Conservation (phyloP, 2,888 invertebrate genomes). For the Conistra vaccinii region DNA sequence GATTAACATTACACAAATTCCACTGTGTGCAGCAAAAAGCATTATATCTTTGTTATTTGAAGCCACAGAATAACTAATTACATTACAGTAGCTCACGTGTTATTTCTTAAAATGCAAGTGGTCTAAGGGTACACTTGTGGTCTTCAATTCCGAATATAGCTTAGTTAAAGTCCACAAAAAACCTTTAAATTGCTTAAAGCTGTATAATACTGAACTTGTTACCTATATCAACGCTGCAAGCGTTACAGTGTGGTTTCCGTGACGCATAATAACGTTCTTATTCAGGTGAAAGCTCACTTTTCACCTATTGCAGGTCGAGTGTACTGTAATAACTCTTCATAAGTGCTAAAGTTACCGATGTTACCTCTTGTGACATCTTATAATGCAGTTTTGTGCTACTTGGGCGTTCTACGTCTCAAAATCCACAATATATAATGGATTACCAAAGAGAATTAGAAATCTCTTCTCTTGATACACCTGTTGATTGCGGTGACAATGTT, state of each 20-base stretch:
- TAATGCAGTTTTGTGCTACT: conserved; percentile 5
- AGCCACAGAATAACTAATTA: not conserved
- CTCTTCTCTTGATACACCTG: no score
- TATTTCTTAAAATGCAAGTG: not conserved
- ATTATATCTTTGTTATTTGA: not conserved
- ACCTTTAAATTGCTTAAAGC: not conserved
- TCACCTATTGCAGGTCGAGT: not conserved
- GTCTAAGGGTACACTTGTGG: conserved; percentile 1
- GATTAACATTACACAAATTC: conserved; percentile 2
- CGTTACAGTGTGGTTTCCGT: not conserved
- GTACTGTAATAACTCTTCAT: conserved; percentile 7
- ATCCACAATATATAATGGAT: no score
- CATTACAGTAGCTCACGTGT: not conserved
- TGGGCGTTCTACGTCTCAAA: no score
- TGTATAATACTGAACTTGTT: not conserved
- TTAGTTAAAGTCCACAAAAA: not conserved
- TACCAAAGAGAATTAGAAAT: no score
- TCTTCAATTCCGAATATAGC: not conserved
- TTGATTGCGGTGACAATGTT: no score
- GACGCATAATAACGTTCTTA: not conserved
- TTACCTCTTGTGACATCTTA: conserved; percentile 18
- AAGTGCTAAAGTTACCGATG: conserved; percentile 15
- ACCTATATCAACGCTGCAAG: not conserved
- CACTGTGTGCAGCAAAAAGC: not conserved
- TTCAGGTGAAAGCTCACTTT: not conserved